phyloP scores from a whole-genome alignment of 2,888 invertebrate species.

The Cephus nigrinus region DNA sequence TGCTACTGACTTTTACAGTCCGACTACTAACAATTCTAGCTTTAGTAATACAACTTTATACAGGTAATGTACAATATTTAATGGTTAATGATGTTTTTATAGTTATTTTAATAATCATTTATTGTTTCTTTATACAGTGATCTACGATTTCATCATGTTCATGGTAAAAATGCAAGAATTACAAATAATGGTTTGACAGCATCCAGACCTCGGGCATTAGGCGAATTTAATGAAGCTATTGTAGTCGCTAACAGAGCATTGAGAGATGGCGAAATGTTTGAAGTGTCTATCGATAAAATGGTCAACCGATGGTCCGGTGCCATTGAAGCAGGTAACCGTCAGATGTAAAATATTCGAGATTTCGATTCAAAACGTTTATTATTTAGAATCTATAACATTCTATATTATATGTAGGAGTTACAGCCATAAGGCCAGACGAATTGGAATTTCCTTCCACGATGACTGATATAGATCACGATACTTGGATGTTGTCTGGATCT shows the following conservation, averaged over 20 bases:
- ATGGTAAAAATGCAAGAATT: slow-evolving; percentile 89
- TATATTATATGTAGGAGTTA: slow-evolving; percentile 74
- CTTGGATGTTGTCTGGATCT: slow-evolving; percentile 92
- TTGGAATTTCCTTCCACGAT: slow-evolving; percentile 89
- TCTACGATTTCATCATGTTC: slow-evolving; percentile 88
- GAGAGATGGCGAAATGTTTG: slow-evolving; percentile 91
- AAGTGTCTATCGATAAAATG: slow-evolving; percentile 89
- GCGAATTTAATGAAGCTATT: slow-evolving; percentile 95
- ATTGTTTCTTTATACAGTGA: slow-evolving; percentile 69
- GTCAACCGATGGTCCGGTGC: slow-evolving; percentile 95
- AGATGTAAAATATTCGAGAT: background rate
- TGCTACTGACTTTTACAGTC: slow-evolving; percentile 76
- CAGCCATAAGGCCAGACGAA: slow-evolving; percentile 90
- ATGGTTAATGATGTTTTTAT: background rate
- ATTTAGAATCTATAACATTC: slow-evolving; percentile 3
- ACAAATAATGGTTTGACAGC: slow-evolving; percentile 88
- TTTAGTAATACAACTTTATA: slow-evolving; percentile 80
- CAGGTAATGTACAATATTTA: slow-evolving; percentile 62
- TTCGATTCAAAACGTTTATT: background rate
- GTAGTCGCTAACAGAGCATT: slow-evolving; percentile 90
- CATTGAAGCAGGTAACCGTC: slow-evolving; percentile 80
- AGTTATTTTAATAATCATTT: slow-evolving; percentile 5
- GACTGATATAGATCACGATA: slow-evolving; percentile 90
- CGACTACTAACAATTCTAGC: slow-evolving; percentile 80
- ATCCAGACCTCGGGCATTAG: slow-evolving; percentile 85